Evolutionary conservation across 2,113 vertebrate species (phyloP).

Genomic region (Globicephala melas): DNA sequence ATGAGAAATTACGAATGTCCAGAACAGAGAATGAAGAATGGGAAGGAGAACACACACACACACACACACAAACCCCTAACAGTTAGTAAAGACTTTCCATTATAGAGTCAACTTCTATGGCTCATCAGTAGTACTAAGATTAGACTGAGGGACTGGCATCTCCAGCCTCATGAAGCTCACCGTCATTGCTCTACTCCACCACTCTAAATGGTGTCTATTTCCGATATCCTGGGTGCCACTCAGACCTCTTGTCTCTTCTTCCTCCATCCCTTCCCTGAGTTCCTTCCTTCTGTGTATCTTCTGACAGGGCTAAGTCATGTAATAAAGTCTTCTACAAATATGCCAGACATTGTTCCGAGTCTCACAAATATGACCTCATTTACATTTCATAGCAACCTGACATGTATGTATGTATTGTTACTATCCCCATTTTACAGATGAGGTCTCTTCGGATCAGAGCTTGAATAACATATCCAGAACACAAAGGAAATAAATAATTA

Average conservation of each 20-base stretch:
- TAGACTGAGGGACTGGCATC: no score
- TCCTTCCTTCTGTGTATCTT: neutral
- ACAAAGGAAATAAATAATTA: neutral
- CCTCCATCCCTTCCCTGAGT: neutral
- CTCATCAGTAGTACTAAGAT: neutral
- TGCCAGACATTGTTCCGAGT: neutral
- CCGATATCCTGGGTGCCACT: neutral
- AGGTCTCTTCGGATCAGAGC: neutral
- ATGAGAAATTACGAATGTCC: no score
- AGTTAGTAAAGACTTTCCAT: neutral
- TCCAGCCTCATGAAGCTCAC: no score
- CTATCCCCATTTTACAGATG: neutral
- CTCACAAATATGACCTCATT: neutral
- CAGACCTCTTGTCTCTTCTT: neutral
- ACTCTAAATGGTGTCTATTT: neutral
- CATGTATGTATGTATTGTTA: no score
- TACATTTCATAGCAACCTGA: neutral
- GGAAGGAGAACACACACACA: neutral
- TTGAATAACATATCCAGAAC: neutral
- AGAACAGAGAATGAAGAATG: neutral
- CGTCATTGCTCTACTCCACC: accelerated
- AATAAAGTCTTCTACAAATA: neutral
- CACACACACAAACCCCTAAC: neutral
- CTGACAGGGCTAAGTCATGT: neutral
- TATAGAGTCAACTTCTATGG: accelerated